phyloP scores from a whole-genome alignment of 2,113 vertebrate genomes.

The Aspiorhynchus laticeps region DNA sequence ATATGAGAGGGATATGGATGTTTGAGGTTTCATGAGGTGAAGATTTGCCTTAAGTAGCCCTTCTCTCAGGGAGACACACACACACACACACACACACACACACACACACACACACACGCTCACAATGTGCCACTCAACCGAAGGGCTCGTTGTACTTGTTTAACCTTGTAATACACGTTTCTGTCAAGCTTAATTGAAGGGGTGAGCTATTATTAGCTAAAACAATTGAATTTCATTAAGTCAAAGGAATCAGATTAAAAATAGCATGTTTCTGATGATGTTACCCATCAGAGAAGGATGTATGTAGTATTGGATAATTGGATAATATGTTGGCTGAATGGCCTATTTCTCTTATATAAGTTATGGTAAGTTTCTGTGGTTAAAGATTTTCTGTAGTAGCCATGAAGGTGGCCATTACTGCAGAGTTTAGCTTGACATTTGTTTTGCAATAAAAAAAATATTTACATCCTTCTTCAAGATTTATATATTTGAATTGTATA shows the following conservation, averaged over 20 bases:
- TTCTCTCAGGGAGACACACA: background rate
- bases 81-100: background rate
- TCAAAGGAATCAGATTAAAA: background rate
- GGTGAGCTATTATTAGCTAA: background rate
- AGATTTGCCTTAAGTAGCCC: conserved; percentile 12
- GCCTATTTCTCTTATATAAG: background rate
- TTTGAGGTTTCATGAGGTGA: conserved; percentile 3
- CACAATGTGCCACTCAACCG: background rate
- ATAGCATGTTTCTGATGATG: background rate
- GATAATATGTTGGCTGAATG: background rate
- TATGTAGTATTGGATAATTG: background rate
- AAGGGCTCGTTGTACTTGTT: background rate
- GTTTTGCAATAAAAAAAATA: too few species aligned
- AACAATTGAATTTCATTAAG: background rate
- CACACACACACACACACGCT: background rate
- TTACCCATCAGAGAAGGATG: background rate
- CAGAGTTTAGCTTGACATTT: too few species aligned
- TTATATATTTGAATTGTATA: background rate
- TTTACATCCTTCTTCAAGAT: too few species aligned
- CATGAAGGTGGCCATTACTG: too few species aligned
- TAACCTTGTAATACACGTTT: conserved; percentile 24
- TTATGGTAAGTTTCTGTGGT: background rate
- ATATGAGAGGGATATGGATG: conserved; percentile 26
- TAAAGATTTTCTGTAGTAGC: too few species aligned
- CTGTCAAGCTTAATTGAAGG: conserved; percentile 12